These are phyloP conservation scores for Cyprinodon tularosa DNA, from an alignment of 2,113 vertebrate species.

Conservation along the genomic window DNA sequence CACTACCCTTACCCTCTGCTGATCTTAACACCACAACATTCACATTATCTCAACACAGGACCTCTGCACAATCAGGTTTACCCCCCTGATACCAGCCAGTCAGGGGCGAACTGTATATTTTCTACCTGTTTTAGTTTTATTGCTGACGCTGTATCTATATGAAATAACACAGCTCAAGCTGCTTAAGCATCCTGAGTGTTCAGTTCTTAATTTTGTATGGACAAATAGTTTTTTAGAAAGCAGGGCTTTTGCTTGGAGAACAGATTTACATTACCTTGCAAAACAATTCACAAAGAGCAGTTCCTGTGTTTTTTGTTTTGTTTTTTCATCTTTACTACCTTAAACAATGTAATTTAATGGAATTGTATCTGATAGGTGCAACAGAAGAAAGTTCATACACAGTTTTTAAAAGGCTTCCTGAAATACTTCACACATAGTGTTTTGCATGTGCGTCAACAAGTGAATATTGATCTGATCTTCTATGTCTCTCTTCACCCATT, in stretches of 20 bases:
- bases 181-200: neutral
- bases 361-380: no score
- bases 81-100: slow-evolving; percentile 56
- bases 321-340: neutral
- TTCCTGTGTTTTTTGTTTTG: neutral
- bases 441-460: no score
- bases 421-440: no score
- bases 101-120: slow-evolving; percentile 42
- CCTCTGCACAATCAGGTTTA: slow-evolving; percentile 67
- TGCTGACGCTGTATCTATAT: neutral
- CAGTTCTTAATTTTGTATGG: neutral
- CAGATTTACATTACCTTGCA: neutral
- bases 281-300: neutral
- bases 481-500: no score
- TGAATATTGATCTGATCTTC: no score
- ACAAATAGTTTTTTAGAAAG: neutral
- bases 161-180: neutral
- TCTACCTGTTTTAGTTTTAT: neutral
- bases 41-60: slow-evolving; percentile 64
- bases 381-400: no score
- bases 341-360: neutral
- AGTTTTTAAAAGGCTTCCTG: no score
- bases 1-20: neutral
- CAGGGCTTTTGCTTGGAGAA: neutral
- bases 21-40: slow-evolving; percentile 54